Evolutionary conservation across 2,797 vertebrate species (phyloP), one percentile per base, ranked within the genome.

Genomic region (Lateolabrax maculatus): DNA sequence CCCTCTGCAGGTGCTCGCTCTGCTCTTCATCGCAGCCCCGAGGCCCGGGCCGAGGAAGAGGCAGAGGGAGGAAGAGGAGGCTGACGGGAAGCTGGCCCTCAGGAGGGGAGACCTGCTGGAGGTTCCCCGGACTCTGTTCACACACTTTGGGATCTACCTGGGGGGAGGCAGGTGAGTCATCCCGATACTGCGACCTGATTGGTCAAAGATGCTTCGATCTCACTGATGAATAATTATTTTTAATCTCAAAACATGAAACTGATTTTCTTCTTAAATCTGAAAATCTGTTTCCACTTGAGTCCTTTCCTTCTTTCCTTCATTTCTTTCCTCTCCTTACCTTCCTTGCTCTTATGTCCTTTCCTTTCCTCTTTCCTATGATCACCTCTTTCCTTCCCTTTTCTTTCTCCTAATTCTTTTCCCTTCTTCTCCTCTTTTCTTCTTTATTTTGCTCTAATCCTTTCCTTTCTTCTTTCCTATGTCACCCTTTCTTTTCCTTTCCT

Each of bases 71-170:
- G 13, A 27, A 27, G 23, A 29, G 21, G 25, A 62, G 23, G 12
- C 3, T 6, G 15, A 58, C n/a, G 21, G 55, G 73, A 34, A 52
- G 73, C 80, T 80, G 58, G 75, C 87, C 37, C 95, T 96, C 51
- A 94, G 91, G 74, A 95, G 97, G 18, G 98, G 97, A 0, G 98
- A 98, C 75, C 94, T 98, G 68, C 91, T 99, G 87, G 96, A 98
- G 81, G 98, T 98, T 29, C 94, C 97, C 7, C 92, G 98, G 65
- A 97, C 97, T 0, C 95, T 98, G 36, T 96, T 98, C 81, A 95
- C 96, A 3, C 98, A 98, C 87, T 98, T 97, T 53, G 98, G 97
- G 76, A 98, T 99, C 80, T 98, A 98, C 83, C 93, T 98, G 86
- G 97, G 97, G 0, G 92, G 96, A 71, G 96, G 95, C 83, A 95